Conservation (phyloP, 2,797 vertebrate genomes). For the Danio albolineatus region DNA sequence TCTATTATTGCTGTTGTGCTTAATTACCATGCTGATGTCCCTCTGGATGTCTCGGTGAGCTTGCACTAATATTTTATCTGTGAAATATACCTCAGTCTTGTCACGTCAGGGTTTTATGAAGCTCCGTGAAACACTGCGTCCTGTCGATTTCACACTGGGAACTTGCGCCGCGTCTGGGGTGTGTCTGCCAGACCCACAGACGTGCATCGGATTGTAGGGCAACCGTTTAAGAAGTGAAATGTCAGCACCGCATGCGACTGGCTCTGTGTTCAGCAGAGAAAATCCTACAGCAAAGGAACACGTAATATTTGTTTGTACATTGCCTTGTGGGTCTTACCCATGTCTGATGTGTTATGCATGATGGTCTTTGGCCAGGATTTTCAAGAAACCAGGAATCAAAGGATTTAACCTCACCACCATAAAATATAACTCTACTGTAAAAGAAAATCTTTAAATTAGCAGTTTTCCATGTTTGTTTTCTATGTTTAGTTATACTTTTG, state of each 20-base stretch:
- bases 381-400: not conserved
- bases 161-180: slow-evolving; percentile 55
- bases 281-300: slow-evolving; percentile 36
- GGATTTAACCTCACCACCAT: too few relatives aligned
- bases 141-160: slow-evolving; percentile 60
- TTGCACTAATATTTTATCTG: slow-evolving; percentile 12
- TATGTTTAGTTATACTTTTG: too few relatives aligned
- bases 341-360: slow-evolving; percentile 50
- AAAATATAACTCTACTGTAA: too few relatives aligned
- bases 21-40: slow-evolving; percentile 40
- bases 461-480: too few relatives aligned
- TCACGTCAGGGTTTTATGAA: slow-evolving; percentile 43
- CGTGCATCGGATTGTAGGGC: slow-evolving; percentile 14
- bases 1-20: slow-evolving; percentile 43
- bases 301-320: slow-evolving; percentile 53
- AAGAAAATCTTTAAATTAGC: too few relatives aligned
- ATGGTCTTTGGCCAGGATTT: slow-evolving; percentile 11
- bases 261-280: slow-evolving; percentile 27
- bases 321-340: slow-evolving; percentile 55
- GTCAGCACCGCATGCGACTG: slow-evolving; percentile 40
- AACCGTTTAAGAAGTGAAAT: slow-evolving; percentile 41
- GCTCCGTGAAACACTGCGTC: slow-evolving; percentile 55
- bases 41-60: slow-evolving; percentile 18
- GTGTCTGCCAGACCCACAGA: slow-evolving; percentile 60
- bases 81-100: slow-evolving; percentile 30